Base-by-base conservation (phyloP, 2,888 invertebrate genomes). In the Lordiphosa andalusiaca region DNA sequence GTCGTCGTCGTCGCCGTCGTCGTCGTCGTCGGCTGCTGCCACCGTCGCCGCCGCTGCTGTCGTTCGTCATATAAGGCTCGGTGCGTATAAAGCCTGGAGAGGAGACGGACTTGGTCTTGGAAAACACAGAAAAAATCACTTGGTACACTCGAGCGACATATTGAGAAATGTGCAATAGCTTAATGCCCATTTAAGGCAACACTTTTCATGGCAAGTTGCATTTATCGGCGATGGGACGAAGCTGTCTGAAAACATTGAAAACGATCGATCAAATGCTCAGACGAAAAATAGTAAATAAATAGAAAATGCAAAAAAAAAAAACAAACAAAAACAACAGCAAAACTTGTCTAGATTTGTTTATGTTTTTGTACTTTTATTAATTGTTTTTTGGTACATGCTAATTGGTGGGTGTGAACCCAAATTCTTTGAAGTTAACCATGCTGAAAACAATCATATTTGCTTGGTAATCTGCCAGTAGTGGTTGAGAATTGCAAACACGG, bases 131-230 rank as follows among this genome's bases (percentile, higher is more conserved):
- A 74, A 84, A 77, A 73, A 80, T 73, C 75, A 81, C 82, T 75
- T 75, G 75, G 72, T 64, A 69, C 68, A 73, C 71, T 78, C 75
- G 73, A 77, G 88, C 88, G 88, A 87, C 87, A 87, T 88, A 87
- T 87, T 87, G 88, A 88, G 87, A 87, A 88, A 88, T 88, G 88
- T 86, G 88, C 87, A 87, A 87, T 88, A 87, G 87, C 88, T 86
- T 85, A 88, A 86, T 87, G 86, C 80, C 88, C 87, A 87, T 87
- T 84, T 88, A 87, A 82, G 87, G 88, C 62, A 53, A 70, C 71
- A 86, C 76, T 84, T 86, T 87, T 87, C 87, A 87, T 86, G 87
- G 86, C 87, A 84, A 88, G 87, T 88, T 88, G 86, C 84, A 87
- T 89, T 88, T 84, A 87, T 88, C 88, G 81, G 48, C 71, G 86